Base-by-base conservation (phyloP, 2,113 vertebrate genomes). In the Ageneiosus marmoratus region DNA sequence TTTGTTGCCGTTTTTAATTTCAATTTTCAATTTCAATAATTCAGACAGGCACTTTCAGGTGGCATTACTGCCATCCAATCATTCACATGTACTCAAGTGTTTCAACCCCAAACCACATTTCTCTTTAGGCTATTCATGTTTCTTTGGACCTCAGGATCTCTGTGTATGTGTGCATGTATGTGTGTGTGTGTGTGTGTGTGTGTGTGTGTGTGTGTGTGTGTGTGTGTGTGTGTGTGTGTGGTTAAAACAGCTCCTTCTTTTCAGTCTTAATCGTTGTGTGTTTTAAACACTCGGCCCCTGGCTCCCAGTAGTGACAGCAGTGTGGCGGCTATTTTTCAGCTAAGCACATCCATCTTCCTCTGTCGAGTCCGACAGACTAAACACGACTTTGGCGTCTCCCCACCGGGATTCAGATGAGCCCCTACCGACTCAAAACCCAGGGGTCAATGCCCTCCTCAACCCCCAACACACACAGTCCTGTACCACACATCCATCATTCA, bases 331-430 rank as follows among this genome's bases (percentile, higher is more conserved):
- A 60, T 91, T 92, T 94, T 94, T 93, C 90, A 88, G 91, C 89
- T 91, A 87, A 91, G 92, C 89, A 87, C 89, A 96, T 96, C 93
- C 93, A 94, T 95, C 94, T 94, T 89, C 72, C 85, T 22, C 86
- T 88, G 87, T 83, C 88, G 86, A 79, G 89, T 85, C 91, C 79
- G 69, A 87, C 91, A 92, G 92, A 69, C 70, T 7, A 91, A 91
- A 93, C 92, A 91, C 91, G 91, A 93, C 93, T 92, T 92, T 93
- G 92, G 87, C 90, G 90, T 81, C 88, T 88, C 87, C 84, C 89
- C 81, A 84, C 89, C 87, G 86, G 86, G 22, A 89, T 86, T 51
- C 70, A 67, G 87, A 86, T 65, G 88, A 90, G 87, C 86, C 70
- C 46, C 74, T 86, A 89, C 81, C 50, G 84, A 82, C 55, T 89